A percentile compares a stretch with the other conserved stretches of the same genome.
These are phyloP conservation scores for Oscheius sp. DNA, from an alignment of 2,888 invertebrate genomes.

Conservation along the genomic window DNA sequence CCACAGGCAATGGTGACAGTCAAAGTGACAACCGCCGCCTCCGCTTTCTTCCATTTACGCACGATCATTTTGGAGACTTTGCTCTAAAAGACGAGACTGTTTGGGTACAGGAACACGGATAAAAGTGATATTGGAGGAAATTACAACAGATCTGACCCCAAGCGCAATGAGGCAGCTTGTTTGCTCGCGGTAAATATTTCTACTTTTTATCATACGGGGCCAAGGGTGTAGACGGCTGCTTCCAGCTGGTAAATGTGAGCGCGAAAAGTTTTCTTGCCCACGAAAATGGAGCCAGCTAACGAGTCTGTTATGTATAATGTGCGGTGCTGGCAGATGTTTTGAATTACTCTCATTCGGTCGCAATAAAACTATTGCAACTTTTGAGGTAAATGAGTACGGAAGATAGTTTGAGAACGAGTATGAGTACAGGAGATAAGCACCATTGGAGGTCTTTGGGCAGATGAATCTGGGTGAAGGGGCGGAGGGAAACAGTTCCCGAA, in stretches of 20 bases:
- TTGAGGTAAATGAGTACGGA: too few species aligned
- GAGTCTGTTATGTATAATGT: too few species aligned
- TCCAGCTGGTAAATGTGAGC: constrained; percentile 17
- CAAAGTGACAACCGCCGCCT: constrained; percentile 14
- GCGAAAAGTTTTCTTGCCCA: constrained; percentile 7
- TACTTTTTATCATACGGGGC: constrained; percentile 16
- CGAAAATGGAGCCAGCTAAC: background rate
- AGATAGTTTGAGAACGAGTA: too few species aligned
- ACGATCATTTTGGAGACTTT: constrained; percentile 23
- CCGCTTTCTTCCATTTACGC: constrained; percentile 28
- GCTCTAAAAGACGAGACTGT: background rate
- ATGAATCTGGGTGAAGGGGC: too few species aligned
- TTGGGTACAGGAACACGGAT: background rate
- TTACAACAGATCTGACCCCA: constrained; percentile 9
- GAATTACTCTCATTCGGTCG: too few species aligned
- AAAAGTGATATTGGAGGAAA: background rate
- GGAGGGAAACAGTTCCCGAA: too few species aligned
- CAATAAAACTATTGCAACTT: too few species aligned
- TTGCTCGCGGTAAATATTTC: constrained; percentile 14
- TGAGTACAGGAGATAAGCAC: too few species aligned
- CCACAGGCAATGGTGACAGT: constrained; percentile 29
- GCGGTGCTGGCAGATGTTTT: too few species aligned
- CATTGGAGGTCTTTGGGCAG: too few species aligned
- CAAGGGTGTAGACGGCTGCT: background rate
- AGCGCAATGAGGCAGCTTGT: background rate